These are phyloP conservation scores for Corella eumyota DNA, from an alignment of 23 tunicate species.

Conservation along the genomic window DNA sequence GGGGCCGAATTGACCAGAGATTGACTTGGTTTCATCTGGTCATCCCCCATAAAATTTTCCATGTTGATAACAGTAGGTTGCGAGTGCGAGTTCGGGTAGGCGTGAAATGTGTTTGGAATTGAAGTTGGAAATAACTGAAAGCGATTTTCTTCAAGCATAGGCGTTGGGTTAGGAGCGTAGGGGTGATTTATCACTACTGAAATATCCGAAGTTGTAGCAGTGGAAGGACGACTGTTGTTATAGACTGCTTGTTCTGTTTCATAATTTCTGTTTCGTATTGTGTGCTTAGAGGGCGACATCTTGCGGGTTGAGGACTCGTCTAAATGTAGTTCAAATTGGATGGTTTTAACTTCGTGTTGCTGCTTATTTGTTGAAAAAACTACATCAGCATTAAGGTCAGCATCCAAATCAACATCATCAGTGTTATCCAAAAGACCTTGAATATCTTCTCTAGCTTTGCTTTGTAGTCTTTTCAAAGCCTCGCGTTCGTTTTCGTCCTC, in stretches of 20 bases:
- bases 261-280: background rate
- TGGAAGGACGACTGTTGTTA: constrained; percentile 3
- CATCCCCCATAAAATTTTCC: constrained; percentile 10
- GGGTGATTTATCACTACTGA: constrained; percentile 9
- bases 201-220: constrained; percentile 2
- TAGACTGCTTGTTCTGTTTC: background rate
- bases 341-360: constrained; percentile 1
- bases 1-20: constrained; percentile 1
- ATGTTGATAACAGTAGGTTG: constrained; percentile 46
- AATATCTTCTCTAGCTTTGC: constrained; percentile 15
- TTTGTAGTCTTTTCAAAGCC: constrained; percentile 7
- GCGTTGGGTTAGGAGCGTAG: constrained; percentile 42
- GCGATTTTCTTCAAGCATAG: constrained; percentile 27
- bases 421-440: background rate
- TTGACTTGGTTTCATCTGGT: too few species aligned
- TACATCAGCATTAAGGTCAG: background rate
- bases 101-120: constrained; percentile 34
- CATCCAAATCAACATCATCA: background rate
- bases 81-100: constrained; percentile 12
- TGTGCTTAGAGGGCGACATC: background rate
- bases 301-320: background rate
- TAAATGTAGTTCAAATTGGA: background rate
- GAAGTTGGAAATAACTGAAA: constrained; percentile 44
- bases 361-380: constrained; percentile 1
- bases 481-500: constrained; percentile 17